Evolutionary conservation across 2,797 vertebrate species (phyloP).

Genomic region (Alcedo quadribrachys): DNA sequence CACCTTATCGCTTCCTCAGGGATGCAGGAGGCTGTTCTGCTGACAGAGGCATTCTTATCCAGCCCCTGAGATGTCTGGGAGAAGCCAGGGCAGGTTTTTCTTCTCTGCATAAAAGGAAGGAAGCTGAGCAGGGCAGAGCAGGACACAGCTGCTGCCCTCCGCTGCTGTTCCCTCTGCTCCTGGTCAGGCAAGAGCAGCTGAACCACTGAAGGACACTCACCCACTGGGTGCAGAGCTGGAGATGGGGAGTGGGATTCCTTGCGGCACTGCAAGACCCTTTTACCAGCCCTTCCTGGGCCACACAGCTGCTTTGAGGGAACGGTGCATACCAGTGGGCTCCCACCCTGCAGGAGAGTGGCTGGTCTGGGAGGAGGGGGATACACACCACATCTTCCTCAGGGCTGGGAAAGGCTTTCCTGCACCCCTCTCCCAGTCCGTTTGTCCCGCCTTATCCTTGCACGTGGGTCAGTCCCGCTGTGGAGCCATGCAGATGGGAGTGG

Average conservation of each 20-base stretch:
- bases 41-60: neutral
- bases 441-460: neutral
- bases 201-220: neutral
- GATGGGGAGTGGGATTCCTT: neutral
- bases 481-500: neutral
- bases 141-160: neutral
- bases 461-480: accelerated
- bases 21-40: neutral
- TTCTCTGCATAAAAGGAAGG: neutral
- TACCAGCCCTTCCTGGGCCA: neutral
- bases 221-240: neutral
- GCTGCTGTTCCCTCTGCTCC: neutral
- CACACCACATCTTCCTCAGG: neutral
- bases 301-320: neutral
- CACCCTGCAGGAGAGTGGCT: neutral
- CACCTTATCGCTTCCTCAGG: neutral
- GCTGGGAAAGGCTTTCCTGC: neutral
- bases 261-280: neutral
- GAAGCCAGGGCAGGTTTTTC: neutral
- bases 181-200: neutral
- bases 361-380: neutral
- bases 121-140: neutral
- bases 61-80: neutral
- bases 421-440: neutral
- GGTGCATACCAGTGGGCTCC: neutral